Conservation (phyloP, 2,888 invertebrate genomes). For the Eulithis testata region DNA sequence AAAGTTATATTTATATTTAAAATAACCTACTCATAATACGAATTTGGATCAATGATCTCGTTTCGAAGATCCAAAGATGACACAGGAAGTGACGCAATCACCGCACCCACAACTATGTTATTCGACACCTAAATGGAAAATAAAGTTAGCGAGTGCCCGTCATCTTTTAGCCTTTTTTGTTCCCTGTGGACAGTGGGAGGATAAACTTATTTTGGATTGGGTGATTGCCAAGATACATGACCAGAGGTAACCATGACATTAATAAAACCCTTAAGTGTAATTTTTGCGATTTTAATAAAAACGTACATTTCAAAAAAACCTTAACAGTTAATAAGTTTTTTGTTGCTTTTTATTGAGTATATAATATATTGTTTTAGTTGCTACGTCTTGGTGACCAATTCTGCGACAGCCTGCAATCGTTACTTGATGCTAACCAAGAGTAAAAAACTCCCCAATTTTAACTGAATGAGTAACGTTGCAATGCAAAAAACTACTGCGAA, state of each 20-base stretch:
- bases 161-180: conserved; percentile 32
- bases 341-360: too few species aligned
- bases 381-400: too few species aligned
- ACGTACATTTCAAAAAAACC: too few species aligned
- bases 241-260: background rate
- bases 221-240: conserved; percentile 17
- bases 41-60: conserved; percentile 36
- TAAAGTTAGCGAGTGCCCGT: conserved; percentile 31
- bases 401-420: too few species aligned
- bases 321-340: too few species aligned
- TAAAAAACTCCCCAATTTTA: too few species aligned
- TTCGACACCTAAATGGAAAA: conserved; percentile 37
- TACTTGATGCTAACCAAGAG: too few species aligned
- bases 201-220: conserved; percentile 20
- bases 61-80: conserved; percentile 36
- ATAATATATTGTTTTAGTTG: too few species aligned
- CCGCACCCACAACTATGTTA: conserved; percentile 40
- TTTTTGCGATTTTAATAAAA: too few species aligned
- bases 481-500: too few species aligned
- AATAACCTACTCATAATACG: conserved; percentile 36
- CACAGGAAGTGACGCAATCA: conserved; percentile 43
- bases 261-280: background rate
- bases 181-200: conserved; percentile 27
- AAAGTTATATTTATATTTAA: conserved; percentile 25
- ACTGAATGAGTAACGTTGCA: too few species aligned